A percentile compares a stretch with the other conserved stretches of the same genome.
Evolutionary conservation across 2,797 vertebrate genomes (phyloP).

Genomic region (Cottoperca gobio): DNA sequence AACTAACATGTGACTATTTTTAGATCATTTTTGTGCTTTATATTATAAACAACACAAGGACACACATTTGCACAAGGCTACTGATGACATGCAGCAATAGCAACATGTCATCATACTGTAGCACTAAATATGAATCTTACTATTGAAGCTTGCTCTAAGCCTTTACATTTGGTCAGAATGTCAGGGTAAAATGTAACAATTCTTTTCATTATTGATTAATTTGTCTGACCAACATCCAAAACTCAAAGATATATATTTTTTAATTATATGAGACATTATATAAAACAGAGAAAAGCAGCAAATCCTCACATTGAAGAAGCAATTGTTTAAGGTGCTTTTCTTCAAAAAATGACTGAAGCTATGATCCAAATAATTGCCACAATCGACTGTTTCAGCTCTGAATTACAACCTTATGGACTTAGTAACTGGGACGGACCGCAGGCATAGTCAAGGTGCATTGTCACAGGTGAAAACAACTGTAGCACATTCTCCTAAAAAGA

Average conservation of each 20-base stretch:
- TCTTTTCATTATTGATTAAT: neutral
- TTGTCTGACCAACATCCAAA: neutral
- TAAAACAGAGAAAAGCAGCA: neutral
- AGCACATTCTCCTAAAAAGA: neutral
- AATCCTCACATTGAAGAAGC: neutral
- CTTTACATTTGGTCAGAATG: neutral
- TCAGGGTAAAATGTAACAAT: neutral
- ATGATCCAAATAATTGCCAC: neutral
- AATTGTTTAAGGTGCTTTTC: neutral
- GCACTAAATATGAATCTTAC: neutral
- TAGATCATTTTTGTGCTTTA: slow-evolving; percentile 9
- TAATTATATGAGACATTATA: too few relatives aligned
- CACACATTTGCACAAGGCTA: neutral
- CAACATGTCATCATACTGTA: neutral
- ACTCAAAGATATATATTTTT: neutral
- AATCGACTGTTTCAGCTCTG: too few relatives aligned
- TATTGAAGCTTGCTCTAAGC: neutral
- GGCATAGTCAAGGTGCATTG: neutral
- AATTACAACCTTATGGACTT: neutral
- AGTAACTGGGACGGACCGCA: neutral
- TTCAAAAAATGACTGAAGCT: neutral
- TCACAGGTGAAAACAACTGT: neutral
- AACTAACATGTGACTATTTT: neutral
- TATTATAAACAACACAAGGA: neutral
- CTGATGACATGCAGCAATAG: neutral